phyloP scores from a whole-genome alignment of 1,140 invertebrate genomes.

The Drosophila pachea region DNA sequence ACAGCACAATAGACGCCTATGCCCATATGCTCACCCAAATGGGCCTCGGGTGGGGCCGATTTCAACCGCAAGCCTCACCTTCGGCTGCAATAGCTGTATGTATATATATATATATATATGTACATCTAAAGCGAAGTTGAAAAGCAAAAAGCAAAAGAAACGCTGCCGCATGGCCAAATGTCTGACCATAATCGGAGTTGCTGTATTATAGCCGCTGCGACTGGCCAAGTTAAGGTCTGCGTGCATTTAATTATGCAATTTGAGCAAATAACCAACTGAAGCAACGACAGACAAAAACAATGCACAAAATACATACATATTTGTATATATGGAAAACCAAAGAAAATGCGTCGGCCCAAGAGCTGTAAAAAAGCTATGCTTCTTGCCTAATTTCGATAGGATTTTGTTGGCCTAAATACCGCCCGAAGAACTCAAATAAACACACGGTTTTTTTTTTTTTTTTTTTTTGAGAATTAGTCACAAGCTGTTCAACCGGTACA shows the following conservation, averaged over 20 bases:
- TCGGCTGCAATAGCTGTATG: slow-evolving; percentile 32
- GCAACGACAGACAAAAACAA: slow-evolving; percentile 16
- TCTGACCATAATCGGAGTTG: slow-evolving; percentile 71
- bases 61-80: slow-evolving; percentile 55
- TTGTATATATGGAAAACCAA: not conserved
- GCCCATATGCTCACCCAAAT: not conserved
- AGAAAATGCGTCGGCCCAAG: slow-evolving; percentile 1
- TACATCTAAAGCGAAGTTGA: no score
- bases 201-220: slow-evolving; percentile 31
- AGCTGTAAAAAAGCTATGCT: slow-evolving; percentile 17
- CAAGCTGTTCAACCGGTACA: slow-evolving; percentile 43
- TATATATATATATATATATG: no score
- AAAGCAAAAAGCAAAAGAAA: slow-evolving; percentile 36
- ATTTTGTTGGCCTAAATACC: slow-evolving; percentile 52
- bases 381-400: slow-evolving; percentile 49
- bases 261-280: slow-evolving; percentile 61
- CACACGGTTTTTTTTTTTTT: not conserved
- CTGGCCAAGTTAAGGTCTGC: slow-evolving; percentile 63
- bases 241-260: slow-evolving; percentile 77
- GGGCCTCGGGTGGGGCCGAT: slow-evolving; percentile 27
- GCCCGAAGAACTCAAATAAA: slow-evolving; percentile 13
- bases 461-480: slow-evolving; percentile 42
- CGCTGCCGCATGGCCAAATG: slow-evolving; percentile 58
- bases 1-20: slow-evolving; percentile 1
- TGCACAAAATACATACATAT: slow-evolving; percentile 20